Evolutionary conservation across 92 coral and sea anemone species (phyloP).

Genomic region (Blastomussa wellsi): DNA sequence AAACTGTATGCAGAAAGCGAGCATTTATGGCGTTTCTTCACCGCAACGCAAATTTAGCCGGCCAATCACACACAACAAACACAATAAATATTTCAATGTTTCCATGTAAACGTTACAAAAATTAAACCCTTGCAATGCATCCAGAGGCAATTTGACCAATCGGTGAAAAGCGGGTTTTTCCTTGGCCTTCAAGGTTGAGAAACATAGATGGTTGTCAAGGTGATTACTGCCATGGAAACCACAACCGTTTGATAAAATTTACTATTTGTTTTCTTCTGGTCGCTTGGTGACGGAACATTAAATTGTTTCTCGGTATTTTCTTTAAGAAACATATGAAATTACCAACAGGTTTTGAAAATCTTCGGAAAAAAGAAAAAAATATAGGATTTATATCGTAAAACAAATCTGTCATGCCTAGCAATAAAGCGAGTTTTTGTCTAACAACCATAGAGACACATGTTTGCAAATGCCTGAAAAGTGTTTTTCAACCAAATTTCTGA

Average conservation of each 20-base stretch:
- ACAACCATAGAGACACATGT: no score
- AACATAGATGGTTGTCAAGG: neutral
- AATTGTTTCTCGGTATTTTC: no score
- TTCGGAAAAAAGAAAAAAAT: no score
- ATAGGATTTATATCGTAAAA: no score
- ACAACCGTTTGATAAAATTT: neutral
- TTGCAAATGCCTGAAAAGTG: no score
- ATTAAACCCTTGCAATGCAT: neutral
- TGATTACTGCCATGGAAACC: neutral
- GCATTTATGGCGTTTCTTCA: neutral
- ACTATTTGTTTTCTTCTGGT: neutral
- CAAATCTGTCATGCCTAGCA: no score
- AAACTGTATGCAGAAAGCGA: neutral
- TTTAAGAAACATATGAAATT: no score
- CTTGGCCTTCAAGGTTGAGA: neutral
- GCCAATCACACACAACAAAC: neutral
- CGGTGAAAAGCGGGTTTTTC: neutral
- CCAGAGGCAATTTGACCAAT: neutral
- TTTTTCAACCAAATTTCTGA: no score
- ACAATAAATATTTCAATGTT: neutral
- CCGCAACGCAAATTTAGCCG: neutral
- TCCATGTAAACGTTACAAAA: neutral
- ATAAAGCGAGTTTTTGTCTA: no score
- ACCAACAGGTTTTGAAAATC: no score
- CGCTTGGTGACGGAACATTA: no score